Conservation (phyloP, 2,113 vertebrate species). For the Isichthys henryi region DNA sequence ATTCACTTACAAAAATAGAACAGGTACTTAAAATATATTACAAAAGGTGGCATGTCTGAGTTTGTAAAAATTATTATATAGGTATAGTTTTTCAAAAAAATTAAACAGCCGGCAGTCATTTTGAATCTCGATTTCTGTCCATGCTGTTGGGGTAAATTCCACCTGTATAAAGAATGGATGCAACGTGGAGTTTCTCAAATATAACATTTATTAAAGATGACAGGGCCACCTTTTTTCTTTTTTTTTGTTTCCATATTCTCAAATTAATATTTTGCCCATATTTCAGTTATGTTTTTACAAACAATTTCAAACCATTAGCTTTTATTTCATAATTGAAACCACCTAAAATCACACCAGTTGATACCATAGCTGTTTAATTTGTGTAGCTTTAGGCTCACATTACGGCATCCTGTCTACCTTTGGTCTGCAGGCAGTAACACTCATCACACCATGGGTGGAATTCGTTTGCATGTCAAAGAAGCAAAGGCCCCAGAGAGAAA, state of each 20-base stretch:
- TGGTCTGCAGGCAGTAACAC: not conserved
- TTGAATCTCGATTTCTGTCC: not conserved
- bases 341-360: not conserved
- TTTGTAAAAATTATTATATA: not conserved
- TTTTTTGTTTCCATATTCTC: not conserved
- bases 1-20: not conserved
- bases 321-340: not conserved
- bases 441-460: not conserved
- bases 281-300: not conserved
- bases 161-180: not conserved
- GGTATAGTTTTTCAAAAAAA: not conserved
- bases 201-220: not conserved
- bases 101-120: not conserved
- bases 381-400: not conserved
- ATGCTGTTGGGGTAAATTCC: not conserved
- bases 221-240: not conserved
- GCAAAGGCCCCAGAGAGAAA: not conserved
- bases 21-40: not conserved
- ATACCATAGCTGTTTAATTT: not conserved
- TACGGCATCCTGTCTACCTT: not conserved
- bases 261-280: not conserved
- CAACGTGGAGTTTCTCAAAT: not conserved
- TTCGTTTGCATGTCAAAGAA: not conserved
- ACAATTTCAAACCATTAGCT: not conserved
- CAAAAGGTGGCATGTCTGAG: not conserved